Evolutionary conservation across 2,888 invertebrate species (phyloP), one percentile per base, ranked within the genome.

Genomic region (Oscheius sp.): DNA sequence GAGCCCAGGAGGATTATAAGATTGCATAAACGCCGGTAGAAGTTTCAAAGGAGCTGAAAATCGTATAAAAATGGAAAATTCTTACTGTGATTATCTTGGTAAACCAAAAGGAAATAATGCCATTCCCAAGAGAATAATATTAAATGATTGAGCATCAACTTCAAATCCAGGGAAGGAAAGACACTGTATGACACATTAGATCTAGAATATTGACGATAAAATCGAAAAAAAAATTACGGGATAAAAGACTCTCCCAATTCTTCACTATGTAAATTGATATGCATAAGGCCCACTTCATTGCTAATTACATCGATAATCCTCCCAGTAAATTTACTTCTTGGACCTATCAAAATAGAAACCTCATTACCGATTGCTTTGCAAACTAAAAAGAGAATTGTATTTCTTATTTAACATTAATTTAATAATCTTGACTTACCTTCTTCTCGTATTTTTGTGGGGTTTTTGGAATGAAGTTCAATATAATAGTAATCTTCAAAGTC

Each of bases 321-420:
- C 0, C 79, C 79, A 17, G 64, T 53, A 55, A 77, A 73, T 1
- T 74, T 34, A 46, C 74, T 70, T 17, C 73, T 72, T 1, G 79
- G 79, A 5, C 82, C 82, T 53, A 82, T 78, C 2, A 82, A 65
- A 2, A 77, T 68, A 3, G 71, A 61, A 1, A 81, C 70, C n/a
- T 73, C 76, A 1, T 72, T 66, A 8, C 58, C 52, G 1, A 73
- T 66, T 1, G 78, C 45, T 8, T 65, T 65, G 39, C 74, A 75
- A 25, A 80, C 80, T 80, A 27, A 63, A 76, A 70, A n/a, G n/a
- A n/a, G 20, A 46, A 20, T 45, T 29, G n/a, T 10, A 31, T 6
- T 15, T 33, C 17, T 12, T n/a, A n/a, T 5, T 20, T n/a, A 42
- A 46, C 12, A 33, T 34, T n/a, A n/a, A n/a, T n/a, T n/a, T n/a